A percentile compares a stretch with the other conserved stretches of the same genome.
phyloP scores from a whole-genome alignment of 1,140 invertebrate genomes.

The Chironomus tepperi region DNA sequence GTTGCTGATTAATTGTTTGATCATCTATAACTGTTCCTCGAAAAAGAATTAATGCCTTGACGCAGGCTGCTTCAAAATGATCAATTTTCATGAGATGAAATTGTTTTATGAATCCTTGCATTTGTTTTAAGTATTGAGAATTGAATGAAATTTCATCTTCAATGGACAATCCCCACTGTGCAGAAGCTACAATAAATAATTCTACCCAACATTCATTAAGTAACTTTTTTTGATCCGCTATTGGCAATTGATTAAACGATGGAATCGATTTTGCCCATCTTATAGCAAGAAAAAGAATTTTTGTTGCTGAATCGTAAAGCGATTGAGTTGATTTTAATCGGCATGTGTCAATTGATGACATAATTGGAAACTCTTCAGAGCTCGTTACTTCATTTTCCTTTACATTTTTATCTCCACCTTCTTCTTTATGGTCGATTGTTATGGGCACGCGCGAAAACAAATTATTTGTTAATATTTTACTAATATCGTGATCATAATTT shows the following conservation, averaged over 20 bases:
- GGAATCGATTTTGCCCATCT: conserved; percentile 69
- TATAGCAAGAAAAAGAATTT: conserved; percentile 64
- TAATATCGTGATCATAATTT: conserved; percentile 8
- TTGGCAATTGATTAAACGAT: conserved; percentile 62
- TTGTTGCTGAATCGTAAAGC: conserved; percentile 64
- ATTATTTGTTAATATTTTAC: conserved; percentile 30
- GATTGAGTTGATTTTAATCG: conserved; percentile 34
- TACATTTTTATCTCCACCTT: conserved; percentile 34
- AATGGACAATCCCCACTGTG: conserved; percentile 66
- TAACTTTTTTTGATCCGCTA: conserved; percentile 59
- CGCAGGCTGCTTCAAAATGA: conserved; percentile 73
- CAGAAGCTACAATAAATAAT: conserved; percentile 71
- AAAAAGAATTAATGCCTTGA: conserved; percentile 74
- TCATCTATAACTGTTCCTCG: conserved; percentile 54
- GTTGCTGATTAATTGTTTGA: conserved; percentile 20
- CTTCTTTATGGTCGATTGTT: conserved; percentile 26
- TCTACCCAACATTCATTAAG: conserved; percentile 75
- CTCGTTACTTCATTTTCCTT: conserved; percentile 69
- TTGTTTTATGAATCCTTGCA: conserved; percentile 49
- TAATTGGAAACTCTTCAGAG: conserved; percentile 49
- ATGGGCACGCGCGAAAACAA: conserved; percentile 28
- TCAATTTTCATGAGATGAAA: conserved; percentile 59
- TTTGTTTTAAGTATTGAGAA: conserved; percentile 30
- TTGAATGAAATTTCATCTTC: conserved; percentile 50
- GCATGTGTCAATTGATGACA: not conserved